A percentile compares a stretch with the other conserved stretches of the same genome.
phyloP scores from a whole-genome alignment of 2,888 invertebrate species.

The Dicyrtomina minuta region DNA sequence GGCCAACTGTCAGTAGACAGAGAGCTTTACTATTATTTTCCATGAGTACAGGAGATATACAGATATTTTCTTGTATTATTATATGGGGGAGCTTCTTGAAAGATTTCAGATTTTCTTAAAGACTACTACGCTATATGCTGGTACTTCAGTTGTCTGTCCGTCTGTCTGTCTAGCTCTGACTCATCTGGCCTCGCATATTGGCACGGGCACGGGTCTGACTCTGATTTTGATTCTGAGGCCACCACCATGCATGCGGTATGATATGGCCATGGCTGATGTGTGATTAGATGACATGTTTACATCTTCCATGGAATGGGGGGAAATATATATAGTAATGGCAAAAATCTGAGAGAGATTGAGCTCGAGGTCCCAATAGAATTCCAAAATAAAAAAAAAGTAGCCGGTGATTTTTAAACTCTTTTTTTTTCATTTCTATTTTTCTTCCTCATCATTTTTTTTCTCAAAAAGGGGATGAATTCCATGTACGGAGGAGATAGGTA shows the following conservation, averaged over 20 bases:
- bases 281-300: conserved; percentile 30
- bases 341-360: not conserved
- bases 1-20: no score
- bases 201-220: not conserved
- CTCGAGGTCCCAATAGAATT: no score
- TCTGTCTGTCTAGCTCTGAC: not conserved
- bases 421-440: not conserved
- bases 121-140: no score
- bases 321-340: not conserved
- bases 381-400: not conserved
- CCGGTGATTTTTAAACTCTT: conserved; percentile 19
- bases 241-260: not conserved
- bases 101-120: conserved; percentile 9
- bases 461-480: not conserved
- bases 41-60: no score
- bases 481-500: not conserved
- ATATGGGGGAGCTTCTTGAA: no score
- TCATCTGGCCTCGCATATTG: not conserved
- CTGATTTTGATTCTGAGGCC: not conserved
- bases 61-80: no score
- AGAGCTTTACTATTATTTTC: no score
- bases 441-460: not conserved
- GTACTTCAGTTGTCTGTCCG: not conserved
- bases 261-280: no score
- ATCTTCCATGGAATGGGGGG: not conserved